These are phyloP conservation scores for Acanthosepion lycidas DNA, from an alignment of 2,888 invertebrate genomes.

Conservation along the genomic window DNA sequence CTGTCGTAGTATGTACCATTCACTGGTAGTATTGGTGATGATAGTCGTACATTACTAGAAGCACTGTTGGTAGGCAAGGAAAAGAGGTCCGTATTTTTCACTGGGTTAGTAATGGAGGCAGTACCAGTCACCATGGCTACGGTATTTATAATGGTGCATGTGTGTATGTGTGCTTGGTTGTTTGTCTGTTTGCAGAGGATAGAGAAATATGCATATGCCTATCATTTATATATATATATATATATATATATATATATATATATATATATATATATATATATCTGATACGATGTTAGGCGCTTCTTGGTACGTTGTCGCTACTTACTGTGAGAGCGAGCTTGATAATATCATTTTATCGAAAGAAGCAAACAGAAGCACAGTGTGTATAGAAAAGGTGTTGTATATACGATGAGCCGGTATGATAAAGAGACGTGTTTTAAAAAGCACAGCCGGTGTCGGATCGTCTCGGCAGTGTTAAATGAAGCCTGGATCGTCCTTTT, in stretches of 20 bases:
- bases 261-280: too few species aligned
- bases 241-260: too few species aligned
- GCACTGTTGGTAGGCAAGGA: background rate
- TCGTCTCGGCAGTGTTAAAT: background rate
- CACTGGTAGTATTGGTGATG: background rate
- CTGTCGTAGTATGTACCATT: background rate
- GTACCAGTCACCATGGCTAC: slow-evolving; percentile 11
- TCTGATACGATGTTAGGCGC: background rate
- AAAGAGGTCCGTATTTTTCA: background rate
- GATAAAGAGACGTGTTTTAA: background rate
- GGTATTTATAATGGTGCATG: slow-evolving; percentile 5
- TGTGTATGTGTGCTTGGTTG: background rate
- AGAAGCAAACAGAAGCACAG: background rate
- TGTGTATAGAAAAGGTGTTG: background rate
- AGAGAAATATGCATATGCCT: background rate
- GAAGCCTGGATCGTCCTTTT: background rate
- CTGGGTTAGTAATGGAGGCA: background rate
- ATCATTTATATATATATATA: too few species aligned
- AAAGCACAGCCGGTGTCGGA: background rate
- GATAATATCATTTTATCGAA: background rate
- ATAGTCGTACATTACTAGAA: background rate
- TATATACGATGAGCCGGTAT: background rate
- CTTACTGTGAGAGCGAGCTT: background rate
- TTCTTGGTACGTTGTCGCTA: background rate
- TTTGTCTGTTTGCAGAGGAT: background rate